phyloP scores from a whole-genome alignment of 2,113 vertebrate species.

The Sitta europaea region DNA sequence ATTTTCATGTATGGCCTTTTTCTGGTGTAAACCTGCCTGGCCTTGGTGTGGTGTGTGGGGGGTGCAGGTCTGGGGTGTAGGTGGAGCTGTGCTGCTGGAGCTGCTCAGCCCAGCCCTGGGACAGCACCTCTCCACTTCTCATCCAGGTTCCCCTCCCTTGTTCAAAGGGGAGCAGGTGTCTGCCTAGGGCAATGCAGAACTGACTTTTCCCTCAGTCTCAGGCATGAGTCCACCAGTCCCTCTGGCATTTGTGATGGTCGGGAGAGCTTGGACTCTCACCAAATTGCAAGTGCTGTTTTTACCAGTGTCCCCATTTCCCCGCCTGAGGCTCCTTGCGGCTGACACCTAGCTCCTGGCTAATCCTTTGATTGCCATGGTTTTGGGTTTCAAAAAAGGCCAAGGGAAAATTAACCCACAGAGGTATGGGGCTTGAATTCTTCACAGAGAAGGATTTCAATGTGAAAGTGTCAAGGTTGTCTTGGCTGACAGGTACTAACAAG shows the following conservation, averaged over 20 bases:
- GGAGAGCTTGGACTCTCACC: background rate
- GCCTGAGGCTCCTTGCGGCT: background rate
- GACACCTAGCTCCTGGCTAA: background rate
- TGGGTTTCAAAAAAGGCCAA: background rate
- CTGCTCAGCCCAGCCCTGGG: fast-evolving
- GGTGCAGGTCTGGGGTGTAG: background rate
- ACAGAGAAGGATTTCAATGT: background rate
- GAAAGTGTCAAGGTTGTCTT: background rate
- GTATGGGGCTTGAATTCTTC: background rate
- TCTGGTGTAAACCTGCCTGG: background rate
- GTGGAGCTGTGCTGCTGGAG: background rate
- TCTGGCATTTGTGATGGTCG: background rate
- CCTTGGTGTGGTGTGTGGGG: fast-evolving
- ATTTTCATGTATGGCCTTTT: background rate
- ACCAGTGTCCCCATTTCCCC: background rate
- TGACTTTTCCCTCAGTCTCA: background rate
- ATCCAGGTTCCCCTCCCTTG: background rate
- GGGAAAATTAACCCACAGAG: background rate
- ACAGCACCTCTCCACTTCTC: fast-evolving
- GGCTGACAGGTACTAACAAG: background rate
- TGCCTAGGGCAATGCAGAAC: background rate
- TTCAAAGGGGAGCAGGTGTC: background rate
- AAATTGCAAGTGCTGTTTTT: background rate
- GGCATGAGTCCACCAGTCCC: background rate
- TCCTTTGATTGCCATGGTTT: background rate